Conservation (phyloP, 2,113 vertebrate genomes). For the Rhombomys opimus region DNA sequence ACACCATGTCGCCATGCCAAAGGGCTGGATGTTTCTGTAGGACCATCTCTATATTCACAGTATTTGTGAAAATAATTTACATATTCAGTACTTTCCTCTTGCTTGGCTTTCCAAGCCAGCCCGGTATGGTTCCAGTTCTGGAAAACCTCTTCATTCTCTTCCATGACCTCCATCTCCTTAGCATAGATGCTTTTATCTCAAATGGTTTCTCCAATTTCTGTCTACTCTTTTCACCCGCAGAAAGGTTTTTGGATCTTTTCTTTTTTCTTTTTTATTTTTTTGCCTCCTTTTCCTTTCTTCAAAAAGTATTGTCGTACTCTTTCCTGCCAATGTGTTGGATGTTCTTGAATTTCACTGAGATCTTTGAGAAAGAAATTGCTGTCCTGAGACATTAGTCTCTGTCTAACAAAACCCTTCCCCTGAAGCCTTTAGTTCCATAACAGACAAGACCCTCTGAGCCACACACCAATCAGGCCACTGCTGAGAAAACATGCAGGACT, state of each 20-base stretch:
- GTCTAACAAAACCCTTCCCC: background rate
- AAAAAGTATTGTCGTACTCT: background rate
- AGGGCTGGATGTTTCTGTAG: background rate
- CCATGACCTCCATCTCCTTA: background rate
- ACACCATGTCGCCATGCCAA: background rate
- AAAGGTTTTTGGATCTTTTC: background rate
- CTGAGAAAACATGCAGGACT: background rate
- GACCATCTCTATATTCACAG: background rate
- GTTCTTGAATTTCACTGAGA: slow-evolving; percentile 26
- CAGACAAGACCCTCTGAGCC: background rate
- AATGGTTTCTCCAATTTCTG: slow-evolving; percentile 11
- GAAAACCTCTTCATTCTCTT: background rate
- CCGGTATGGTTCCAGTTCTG: background rate
- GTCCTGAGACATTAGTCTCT: background rate
- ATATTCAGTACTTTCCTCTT: slow-evolving; percentile 45
- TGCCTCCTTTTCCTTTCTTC: background rate
- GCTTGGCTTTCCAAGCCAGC: background rate
- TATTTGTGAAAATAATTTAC: background rate
- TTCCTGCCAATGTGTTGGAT: background rate
- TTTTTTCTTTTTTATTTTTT: background rate
- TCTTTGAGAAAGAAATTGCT: slow-evolving; percentile 12
- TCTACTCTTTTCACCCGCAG: background rate
- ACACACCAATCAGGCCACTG: background rate
- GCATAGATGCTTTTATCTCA: background rate
- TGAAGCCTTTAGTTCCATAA: slow-evolving; percentile 19